A percentile compares a stretch with the other conserved stretches of the same genome.
Conservation (phyloP, 2,797 vertebrate species). For the Menidia menidia region DNA sequence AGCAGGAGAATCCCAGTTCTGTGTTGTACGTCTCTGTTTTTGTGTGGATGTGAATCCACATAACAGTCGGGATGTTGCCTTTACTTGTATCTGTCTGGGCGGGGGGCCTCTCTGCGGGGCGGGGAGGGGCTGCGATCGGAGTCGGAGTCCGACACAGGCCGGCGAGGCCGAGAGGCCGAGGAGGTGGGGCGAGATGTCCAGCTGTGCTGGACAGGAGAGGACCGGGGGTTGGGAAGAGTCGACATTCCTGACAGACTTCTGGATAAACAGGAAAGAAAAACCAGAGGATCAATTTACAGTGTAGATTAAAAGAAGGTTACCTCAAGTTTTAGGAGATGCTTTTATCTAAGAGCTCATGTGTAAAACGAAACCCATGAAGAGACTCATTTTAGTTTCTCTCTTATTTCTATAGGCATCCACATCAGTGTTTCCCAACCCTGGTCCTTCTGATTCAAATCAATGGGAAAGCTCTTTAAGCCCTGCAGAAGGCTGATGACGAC, state of each 20-base stretch:
- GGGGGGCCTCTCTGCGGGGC: constrained; percentile 65
- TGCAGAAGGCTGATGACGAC: no score
- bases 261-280: constrained; percentile 19
- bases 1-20: no score
- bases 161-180: constrained; percentile 75
- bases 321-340: no score
- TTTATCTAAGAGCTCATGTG: no score
- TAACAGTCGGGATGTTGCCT: background rate
- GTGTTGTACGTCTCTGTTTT: background rate
- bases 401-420: no score
- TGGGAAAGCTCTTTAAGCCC: no score
- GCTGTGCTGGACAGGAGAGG: constrained; percentile 71
- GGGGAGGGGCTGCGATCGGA: constrained; percentile 80
- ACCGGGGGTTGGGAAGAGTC: constrained; percentile 76
- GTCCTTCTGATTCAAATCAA: no score
- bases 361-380: no score
- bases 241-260: constrained; percentile 80
- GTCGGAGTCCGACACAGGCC: constrained; percentile 82
- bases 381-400: no score
- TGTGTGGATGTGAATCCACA: no score
- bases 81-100: constrained; percentile 82
- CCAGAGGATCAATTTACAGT: background rate
- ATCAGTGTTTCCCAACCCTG: no score
- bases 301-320: no score
- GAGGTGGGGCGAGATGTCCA: constrained; percentile 61